Conservation (phyloP, 2,797 vertebrate species). For the Xyrichtys novacula region DNA sequence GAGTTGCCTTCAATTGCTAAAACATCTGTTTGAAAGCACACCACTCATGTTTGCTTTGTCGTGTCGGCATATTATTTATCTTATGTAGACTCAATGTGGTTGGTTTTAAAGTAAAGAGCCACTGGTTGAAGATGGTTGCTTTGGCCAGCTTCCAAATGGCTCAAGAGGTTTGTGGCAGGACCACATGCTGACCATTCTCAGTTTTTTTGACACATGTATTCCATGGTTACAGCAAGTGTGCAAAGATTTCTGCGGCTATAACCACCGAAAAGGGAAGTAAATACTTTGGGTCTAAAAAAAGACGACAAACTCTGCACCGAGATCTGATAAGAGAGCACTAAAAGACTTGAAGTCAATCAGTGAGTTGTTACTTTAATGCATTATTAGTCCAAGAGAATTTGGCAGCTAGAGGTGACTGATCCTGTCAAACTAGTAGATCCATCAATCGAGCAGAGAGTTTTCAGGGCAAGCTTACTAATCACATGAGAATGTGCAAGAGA, state of each 20-base stretch:
- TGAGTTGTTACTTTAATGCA: neutral
- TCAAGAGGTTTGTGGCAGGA: constrained; percentile 22
- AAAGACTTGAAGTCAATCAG: neutral
- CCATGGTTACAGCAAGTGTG: neutral
- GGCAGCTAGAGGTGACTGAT: neutral
- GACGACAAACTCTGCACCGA: neutral
- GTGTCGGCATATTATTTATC: constrained; percentile 24
- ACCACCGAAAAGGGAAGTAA: neutral
- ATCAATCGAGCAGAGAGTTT: constrained; percentile 10
- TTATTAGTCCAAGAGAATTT: neutral
- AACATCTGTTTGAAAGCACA: constrained; percentile 24
- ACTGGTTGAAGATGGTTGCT: constrained; percentile 33
- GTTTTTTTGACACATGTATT: constrained; percentile 2
- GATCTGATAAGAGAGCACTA: neutral
- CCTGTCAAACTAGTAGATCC: constrained; percentile 22
- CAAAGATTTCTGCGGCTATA: neutral
- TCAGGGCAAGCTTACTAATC: neutral
- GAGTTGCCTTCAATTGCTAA: constrained; percentile 20
- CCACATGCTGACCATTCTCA: neutral
- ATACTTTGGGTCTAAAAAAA: constrained; percentile 1
- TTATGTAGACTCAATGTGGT: constrained; percentile 19
- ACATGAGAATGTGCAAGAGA: neutral
- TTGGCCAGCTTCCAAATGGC: constrained; percentile 38
- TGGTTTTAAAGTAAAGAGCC: constrained; percentile 33
- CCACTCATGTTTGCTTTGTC: constrained; percentile 33